Evolutionary conservation across 2,888 invertebrate genomes (phyloP).

Genomic region (Cartodere bifasciata): DNA sequence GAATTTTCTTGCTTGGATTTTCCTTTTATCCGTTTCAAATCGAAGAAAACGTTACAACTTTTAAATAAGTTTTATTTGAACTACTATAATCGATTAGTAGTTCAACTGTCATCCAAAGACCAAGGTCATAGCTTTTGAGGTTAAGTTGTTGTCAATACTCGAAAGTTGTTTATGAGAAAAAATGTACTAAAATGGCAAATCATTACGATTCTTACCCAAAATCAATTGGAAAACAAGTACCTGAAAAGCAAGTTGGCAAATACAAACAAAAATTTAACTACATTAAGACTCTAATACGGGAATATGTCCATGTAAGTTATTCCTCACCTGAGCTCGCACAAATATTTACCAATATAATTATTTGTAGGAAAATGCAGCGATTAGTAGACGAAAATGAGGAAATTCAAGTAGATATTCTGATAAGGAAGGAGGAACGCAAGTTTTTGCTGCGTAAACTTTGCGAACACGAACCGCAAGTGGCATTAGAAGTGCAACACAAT

Average conservation of each 20-base stretch:
- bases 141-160: too few relatives aligned
- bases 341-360: slow-evolving; percentile 6
- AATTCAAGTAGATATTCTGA: slow-evolving; percentile 67
- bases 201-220: too few relatives aligned
- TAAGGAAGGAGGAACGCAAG: slow-evolving; percentile 72
- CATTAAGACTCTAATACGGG: slow-evolving; percentile 49
- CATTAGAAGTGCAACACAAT: slow-evolving; percentile 30
- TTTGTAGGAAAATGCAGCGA: slow-evolving; percentile 65
- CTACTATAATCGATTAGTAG: too few relatives aligned
- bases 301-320: slow-evolving; percentile 51
- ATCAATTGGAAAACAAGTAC: too few relatives aligned
- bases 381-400: slow-evolving; percentile 80
- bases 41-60: too few relatives aligned
- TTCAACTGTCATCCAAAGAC: too few relatives aligned
- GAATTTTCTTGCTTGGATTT: too few relatives aligned
- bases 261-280: slow-evolving; percentile 51
- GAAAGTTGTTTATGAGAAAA: too few relatives aligned
- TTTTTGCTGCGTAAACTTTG: slow-evolving; percentile 66
- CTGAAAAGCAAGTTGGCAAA: slow-evolving; percentile 27
- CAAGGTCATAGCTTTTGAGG: too few relatives aligned
- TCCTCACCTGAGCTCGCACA: slow-evolving; percentile 1
- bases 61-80: too few relatives aligned
- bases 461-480: slow-evolving; percentile 44
- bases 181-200: too few relatives aligned
- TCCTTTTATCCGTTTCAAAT: too few relatives aligned